Evolutionary conservation across 2,888 invertebrate species (phyloP).

Genomic region (Girardia tigrina): DNA sequence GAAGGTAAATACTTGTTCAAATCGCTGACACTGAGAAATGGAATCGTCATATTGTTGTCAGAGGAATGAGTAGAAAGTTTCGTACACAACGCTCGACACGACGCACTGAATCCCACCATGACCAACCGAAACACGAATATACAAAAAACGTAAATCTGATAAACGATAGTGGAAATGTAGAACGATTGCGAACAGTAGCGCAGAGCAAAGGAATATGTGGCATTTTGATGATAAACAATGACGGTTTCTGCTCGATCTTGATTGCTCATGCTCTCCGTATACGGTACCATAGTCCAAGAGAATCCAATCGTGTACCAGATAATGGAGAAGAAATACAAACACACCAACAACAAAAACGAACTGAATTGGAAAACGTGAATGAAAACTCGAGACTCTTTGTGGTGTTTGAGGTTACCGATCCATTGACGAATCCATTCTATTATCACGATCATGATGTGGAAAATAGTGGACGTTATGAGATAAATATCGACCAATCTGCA

Average conservation of each 20-base stretch:
- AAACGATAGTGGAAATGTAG: background rate
- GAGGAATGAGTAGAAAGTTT: background rate
- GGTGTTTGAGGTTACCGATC: slow-evolving; percentile 4
- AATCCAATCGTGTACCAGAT: slow-evolving; percentile 7
- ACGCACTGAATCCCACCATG: background rate
- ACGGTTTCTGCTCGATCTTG: background rate
- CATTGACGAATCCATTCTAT: background rate
- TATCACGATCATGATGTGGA: background rate
- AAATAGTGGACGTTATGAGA: background rate
- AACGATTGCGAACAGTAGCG: background rate
- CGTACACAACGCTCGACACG: background rate
- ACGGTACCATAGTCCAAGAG: background rate
- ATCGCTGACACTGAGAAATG: background rate
- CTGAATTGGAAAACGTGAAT: background rate
- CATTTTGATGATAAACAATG: background rate
- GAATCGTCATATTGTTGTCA: background rate
- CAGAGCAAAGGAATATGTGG: background rate
- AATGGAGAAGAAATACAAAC: background rate
- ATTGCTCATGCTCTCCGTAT: background rate
- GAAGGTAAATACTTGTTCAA: background rate
- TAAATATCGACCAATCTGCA: background rate
- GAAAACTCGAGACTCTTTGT: background rate
- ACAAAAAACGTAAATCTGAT: background rate
- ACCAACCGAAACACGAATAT: background rate
- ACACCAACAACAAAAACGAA: background rate